Evolutionary conservation across 2,113 vertebrate species (phyloP).

Genomic region (Vimba vimba): DNA sequence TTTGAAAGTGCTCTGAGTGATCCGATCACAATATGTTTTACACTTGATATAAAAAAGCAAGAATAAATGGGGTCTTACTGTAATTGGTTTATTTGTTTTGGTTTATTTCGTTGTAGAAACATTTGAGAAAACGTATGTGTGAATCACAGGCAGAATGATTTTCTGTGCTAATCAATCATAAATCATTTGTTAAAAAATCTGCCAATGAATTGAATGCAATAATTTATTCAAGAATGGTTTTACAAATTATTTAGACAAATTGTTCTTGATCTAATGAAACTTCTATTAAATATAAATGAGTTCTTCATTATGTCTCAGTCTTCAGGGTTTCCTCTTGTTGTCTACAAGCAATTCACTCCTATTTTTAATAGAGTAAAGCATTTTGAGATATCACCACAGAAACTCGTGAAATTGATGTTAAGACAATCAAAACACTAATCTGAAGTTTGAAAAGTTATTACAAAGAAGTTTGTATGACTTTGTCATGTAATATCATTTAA

Average conservation of each 20-base stretch:
- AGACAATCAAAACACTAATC: background rate
- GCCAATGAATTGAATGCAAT: background rate
- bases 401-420: background rate
- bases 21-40: background rate
- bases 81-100: background rate
- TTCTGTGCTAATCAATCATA: background rate
- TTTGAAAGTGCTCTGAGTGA: no score
- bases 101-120: background rate
- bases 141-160: background rate
- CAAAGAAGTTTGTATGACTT: conserved; percentile 21
- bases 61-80: background rate
- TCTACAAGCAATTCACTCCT: background rate
- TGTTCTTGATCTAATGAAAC: background rate
- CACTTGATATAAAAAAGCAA: background rate
- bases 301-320: background rate
- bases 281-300: background rate
- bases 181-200: background rate
- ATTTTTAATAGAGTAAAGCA: background rate
- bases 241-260: background rate
- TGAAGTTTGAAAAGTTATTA: conserved; percentile 3
- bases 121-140: background rate
- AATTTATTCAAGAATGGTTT: background rate
- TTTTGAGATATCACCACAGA: background rate
- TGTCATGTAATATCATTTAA: conserved; percentile 24
- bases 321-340: background rate